Evolutionary conservation across 30 jellyfish, hydroid and myxozoan genomes (phyloP).

Genomic region (Mastigias papua): DNA sequence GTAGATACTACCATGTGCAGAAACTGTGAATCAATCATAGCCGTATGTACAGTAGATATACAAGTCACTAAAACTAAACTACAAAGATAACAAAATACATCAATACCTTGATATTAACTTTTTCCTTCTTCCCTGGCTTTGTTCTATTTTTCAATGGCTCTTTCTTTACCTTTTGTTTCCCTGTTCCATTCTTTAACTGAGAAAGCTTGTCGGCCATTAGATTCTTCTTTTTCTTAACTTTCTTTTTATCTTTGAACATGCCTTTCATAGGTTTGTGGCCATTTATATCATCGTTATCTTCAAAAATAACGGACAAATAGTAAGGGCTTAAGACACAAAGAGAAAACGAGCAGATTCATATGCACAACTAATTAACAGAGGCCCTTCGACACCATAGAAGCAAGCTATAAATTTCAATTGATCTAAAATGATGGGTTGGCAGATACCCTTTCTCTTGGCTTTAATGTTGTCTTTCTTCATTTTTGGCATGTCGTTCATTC

Average conservation of each 20-base stretch:
- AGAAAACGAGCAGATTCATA: too few species aligned
- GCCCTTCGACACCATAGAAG: too few species aligned
- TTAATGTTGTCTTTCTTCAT: slow-evolving; percentile 64
- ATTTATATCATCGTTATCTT: slow-evolving; percentile 42
- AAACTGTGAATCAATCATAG: too few species aligned
- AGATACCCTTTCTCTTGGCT: slow-evolving; percentile 38
- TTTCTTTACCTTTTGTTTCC: slow-evolving; percentile 58
- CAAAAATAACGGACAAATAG: not conserved
- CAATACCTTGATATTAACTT: slow-evolving; percentile 40
- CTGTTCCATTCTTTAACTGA: slow-evolving; percentile 43
- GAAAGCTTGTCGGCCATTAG: slow-evolving; percentile 23
- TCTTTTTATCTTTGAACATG: slow-evolving; percentile 49
- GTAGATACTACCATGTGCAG: too few species aligned
- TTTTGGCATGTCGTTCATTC: slow-evolving; percentile 58
- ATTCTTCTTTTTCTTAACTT: slow-evolving; percentile 45
- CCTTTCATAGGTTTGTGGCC: slow-evolving; percentile 56
- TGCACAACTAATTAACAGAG: too few species aligned
- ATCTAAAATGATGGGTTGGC: not conserved
- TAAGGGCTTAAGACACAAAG: not conserved
- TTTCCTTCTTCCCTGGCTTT: slow-evolving; percentile 54
- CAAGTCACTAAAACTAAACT: not conserved
- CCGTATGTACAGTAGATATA: too few species aligned
- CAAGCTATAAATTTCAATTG: too few species aligned
- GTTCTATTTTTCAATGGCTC: slow-evolving; percentile 36
- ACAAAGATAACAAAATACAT: too few species aligned